Percentiles rank a stretch among this genome's conserved stretches.
These are phyloP conservation scores for Xylophagus ater DNA, from an alignment of 2,888 invertebrate species.

Conservation along the genomic window DNA sequence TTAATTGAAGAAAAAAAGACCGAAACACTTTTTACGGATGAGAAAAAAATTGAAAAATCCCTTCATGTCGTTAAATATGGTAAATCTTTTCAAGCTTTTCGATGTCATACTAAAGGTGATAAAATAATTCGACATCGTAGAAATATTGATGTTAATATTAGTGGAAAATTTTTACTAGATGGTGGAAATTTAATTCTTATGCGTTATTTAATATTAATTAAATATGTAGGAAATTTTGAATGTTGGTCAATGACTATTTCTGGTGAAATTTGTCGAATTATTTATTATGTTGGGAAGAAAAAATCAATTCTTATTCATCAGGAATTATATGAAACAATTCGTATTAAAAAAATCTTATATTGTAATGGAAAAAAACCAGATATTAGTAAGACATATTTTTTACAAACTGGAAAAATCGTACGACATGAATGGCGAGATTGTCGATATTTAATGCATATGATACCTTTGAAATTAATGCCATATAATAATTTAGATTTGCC, in stretches of 20 bases:
- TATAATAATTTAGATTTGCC: background rate
- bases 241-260: slow-evolving; percentile 1
- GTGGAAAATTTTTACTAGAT: slow-evolving; percentile 6
- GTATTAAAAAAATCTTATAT: slow-evolving; percentile 8
- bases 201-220: slow-evolving; percentile 6
- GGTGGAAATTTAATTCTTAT: slow-evolving; percentile 5
- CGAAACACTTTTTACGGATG: slow-evolving; percentile 1
- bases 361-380: slow-evolving; percentile 7
- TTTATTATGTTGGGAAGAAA: slow-evolving; percentile 10
- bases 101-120: background rate
- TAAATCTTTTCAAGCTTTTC: background rate
- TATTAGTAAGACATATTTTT: slow-evolving; percentile 4
- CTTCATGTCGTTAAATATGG: slow-evolving; percentile 2
- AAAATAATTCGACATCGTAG: slow-evolving; percentile 1
- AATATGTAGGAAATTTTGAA: slow-evolving; percentile 5
- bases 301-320: slow-evolving; percentile 9
- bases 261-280: slow-evolving; percentile 12
- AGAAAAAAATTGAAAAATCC: slow-evolving; percentile 4
- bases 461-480: slow-evolving; percentile 1
- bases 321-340: slow-evolving; percentile 7
- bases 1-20: slow-evolving; percentile 7
- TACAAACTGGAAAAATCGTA: slow-evolving; percentile 5
- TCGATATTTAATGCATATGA: slow-evolving; percentile 8
- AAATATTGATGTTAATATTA: background rate
- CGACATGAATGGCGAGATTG: slow-evolving; percentile 7